Evolutionary conservation across 2,888 invertebrate genomes (phyloP).

Genomic region (Creontiades dilutus): DNA sequence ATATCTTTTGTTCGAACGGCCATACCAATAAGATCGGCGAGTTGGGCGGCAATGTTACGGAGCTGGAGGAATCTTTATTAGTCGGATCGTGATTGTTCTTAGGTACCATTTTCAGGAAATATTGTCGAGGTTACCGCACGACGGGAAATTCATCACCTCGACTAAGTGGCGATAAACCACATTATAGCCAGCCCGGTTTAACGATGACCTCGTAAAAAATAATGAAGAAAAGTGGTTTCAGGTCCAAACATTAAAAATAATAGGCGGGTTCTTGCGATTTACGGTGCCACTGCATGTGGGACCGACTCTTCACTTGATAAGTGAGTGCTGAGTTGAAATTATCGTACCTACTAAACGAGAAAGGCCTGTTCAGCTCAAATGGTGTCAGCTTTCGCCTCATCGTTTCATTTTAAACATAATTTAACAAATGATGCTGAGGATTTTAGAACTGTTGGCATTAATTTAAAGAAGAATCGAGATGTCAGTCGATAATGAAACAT

Average conservation of each 20-base stretch:
- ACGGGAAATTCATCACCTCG: conserved; percentile 1
- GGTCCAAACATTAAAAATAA: conserved; percentile 17
- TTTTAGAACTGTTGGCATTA: too few relatives aligned
- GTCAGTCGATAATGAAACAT: too few relatives aligned
- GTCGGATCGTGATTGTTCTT: not conserved
- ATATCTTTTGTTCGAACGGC: too few relatives aligned
- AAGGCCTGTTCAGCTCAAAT: not conserved
- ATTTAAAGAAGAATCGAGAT: too few relatives aligned
- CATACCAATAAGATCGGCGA: too few relatives aligned
- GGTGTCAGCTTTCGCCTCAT: not conserved
- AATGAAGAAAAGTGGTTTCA: conserved; percentile 36
- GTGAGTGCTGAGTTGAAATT: not conserved
- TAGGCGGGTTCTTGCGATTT: not conserved
- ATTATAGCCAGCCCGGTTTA: not conserved
- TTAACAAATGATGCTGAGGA: too few relatives aligned
- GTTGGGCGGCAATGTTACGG: too few relatives aligned
- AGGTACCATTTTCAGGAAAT: not conserved
- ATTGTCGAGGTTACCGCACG: not conserved
- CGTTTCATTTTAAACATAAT: too few relatives aligned
- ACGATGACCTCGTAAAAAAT: conserved; percentile 17
- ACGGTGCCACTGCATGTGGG: not conserved
- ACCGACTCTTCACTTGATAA: not conserved
- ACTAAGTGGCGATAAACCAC: conserved; percentile 31
- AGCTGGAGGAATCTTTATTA: not conserved
- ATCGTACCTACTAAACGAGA: not conserved